Evolutionary conservation across 2,888 invertebrate species (phyloP).

Genomic region (Coenonympha arcania): DNA sequence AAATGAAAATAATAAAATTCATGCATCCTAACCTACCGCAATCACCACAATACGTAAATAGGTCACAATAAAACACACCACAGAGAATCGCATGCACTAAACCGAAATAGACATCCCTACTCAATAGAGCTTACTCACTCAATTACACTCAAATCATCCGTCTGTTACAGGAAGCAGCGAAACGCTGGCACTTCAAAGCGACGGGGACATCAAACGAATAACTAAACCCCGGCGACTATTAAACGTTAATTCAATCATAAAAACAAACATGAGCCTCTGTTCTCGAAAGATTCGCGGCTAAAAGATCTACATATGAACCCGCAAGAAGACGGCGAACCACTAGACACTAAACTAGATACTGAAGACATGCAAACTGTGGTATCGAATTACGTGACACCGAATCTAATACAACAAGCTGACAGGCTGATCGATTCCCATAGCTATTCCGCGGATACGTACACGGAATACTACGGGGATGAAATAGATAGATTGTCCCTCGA

Average conservation of each 20-base stretch:
- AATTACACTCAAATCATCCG: slow-evolving; percentile 50
- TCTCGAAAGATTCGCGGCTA: slow-evolving; percentile 48
- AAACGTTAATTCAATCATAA: slow-evolving; percentile 66
- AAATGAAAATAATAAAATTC: not conserved
- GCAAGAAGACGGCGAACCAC: slow-evolving; percentile 32
- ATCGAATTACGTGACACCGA: slow-evolving; percentile 47
- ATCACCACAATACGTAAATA: slow-evolving; percentile 3
- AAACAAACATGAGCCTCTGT: slow-evolving; percentile 66
- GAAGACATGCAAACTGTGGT: slow-evolving; percentile 65
- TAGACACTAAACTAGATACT: slow-evolving; percentile 31
- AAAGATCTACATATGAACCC: slow-evolving; percentile 59
- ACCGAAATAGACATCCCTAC: slow-evolving; percentile 26
- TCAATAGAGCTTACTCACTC: slow-evolving; percentile 40
- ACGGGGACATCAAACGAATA: slow-evolving; percentile 51
- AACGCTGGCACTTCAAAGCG: slow-evolving; percentile 53
- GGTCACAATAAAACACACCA: slow-evolving; percentile 7
- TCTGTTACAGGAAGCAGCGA: slow-evolving; percentile 62
- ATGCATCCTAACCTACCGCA: not conserved
- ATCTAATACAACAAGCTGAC: slow-evolving; percentile 43
- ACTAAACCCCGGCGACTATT: slow-evolving; percentile 48
- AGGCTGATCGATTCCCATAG: slow-evolving; percentile 38
- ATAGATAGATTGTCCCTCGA: slow-evolving; percentile 45
- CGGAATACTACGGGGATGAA: slow-evolving; percentile 34
- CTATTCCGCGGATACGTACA: slow-evolving; percentile 31
- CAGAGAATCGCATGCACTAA: slow-evolving; percentile 8